A percentile compares a stretch with the other conserved stretches of the same genome.
These are phyloP conservation scores for Chrysaora quinquecirrha DNA, from an alignment of 30 jellyfish, hydroid and myxozoan genomes.

Conservation along the genomic window DNA sequence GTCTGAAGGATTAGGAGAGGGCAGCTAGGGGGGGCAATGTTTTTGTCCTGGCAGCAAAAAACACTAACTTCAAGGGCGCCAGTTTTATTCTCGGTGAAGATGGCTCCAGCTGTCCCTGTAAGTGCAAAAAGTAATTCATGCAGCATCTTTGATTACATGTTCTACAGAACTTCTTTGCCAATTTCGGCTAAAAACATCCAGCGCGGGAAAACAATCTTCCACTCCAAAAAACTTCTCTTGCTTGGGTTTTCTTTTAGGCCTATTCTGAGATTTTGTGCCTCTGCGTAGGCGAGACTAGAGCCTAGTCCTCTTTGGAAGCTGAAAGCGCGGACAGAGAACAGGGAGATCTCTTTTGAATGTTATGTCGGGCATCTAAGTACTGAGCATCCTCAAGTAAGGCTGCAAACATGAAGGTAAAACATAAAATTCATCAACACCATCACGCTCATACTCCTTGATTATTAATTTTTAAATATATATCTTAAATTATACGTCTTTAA, in stretches of 20 bases:
- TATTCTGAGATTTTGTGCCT: too few relatives aligned
- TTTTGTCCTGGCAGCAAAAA: background rate
- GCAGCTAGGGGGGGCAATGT: too few relatives aligned
- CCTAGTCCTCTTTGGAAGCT: background rate
- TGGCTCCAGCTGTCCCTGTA: conserved; percentile 92
- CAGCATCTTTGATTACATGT: conserved; percentile 48
- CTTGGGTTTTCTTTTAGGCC: too few relatives aligned
- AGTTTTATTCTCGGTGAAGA: conserved; percentile 54
- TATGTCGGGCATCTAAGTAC: background rate
- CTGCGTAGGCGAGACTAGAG: conserved; percentile 8
- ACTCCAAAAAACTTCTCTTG: too few relatives aligned
- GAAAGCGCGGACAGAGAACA: background rate
- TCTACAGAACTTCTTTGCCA: too few relatives aligned
- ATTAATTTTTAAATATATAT: background rate
- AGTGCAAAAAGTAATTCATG: conserved; percentile 90
- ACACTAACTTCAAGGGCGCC: conserved; percentile 34
- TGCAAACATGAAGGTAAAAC: background rate
- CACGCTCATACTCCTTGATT: background rate
- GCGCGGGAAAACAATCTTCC: too few relatives aligned
- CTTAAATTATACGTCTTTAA: background rate
- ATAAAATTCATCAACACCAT: background rate
- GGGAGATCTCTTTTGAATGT: conserved; percentile 6
- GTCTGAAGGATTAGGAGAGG: too few relatives aligned
- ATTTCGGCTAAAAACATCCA: too few relatives aligned
- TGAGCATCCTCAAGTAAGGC: background rate